Conservation (phyloP, 2,113 vertebrate species). For the Crotalus helleri region DNA sequence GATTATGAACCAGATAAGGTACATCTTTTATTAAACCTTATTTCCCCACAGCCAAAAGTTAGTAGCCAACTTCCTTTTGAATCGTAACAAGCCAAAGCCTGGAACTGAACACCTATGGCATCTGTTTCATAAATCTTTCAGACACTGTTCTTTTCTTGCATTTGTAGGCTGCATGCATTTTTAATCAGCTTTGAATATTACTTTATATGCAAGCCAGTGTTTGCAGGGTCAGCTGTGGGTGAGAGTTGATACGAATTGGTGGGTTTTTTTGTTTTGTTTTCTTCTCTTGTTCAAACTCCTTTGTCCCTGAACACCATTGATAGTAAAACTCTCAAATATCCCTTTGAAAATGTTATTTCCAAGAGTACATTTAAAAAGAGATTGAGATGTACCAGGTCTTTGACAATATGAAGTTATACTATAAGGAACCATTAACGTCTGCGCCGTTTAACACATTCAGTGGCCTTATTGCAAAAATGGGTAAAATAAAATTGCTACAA, state of each 20-base stretch:
- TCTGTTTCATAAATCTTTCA: slow-evolving; percentile 65
- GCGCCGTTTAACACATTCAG: not conserved
- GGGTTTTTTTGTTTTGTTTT: not conserved
- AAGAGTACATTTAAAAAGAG: not conserved
- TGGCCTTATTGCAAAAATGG: not conserved
- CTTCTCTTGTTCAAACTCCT: not conserved
- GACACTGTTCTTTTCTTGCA: slow-evolving; percentile 3
- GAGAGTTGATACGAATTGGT: not conserved
- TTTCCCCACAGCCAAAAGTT: not conserved
- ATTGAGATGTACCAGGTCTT: slow-evolving; percentile 14
- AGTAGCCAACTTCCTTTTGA: slow-evolving; percentile 14
- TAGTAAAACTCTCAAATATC: slow-evolving; percentile 23
- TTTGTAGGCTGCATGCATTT: slow-evolving; percentile 50
- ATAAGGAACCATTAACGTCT: not conserved
- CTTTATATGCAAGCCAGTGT: slow-evolving; percentile 7
- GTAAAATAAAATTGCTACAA: not conserved
- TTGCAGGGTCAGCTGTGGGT: not conserved
- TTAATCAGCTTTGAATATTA: slow-evolving; percentile 55
- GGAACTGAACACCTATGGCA: slow-evolving; percentile 48
- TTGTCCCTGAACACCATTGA: slow-evolving; percentile 4
- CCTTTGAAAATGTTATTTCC: slow-evolving; percentile 17
- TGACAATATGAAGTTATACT: not conserved
- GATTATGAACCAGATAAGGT: not conserved
- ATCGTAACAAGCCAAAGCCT: slow-evolving; percentile 43
- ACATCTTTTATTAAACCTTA: slow-evolving; percentile 20